A percentile compares a stretch with the other conserved stretches of the same genome.
phyloP scores from a whole-genome alignment of 1,140 invertebrate genomes.

The Listronotus oregonensis region DNA sequence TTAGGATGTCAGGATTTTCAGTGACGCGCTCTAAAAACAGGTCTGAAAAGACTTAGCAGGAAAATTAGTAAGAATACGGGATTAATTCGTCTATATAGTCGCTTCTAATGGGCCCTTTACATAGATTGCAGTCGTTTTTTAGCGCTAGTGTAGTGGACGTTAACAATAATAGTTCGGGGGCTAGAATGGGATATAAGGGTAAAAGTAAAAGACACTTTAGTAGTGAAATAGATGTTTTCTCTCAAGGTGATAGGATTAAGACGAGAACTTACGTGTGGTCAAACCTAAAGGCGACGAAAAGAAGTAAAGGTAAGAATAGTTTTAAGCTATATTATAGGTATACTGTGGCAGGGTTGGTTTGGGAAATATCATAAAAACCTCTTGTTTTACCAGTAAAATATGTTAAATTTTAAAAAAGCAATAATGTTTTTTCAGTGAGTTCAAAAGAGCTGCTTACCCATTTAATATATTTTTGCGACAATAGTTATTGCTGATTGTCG shows the following conservation, averaged over 20 bases:
- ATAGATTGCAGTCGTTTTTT: conserved; percentile 46
- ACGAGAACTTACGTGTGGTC: conserved; percentile 50
- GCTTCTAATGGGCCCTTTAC: conserved; percentile 44
- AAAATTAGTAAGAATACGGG: not conserved
- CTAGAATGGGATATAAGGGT: conserved; percentile 46
- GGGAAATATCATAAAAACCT: too few relatives aligned
- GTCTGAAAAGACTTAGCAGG: too few relatives aligned
- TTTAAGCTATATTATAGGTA: too few relatives aligned
- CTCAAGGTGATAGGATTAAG: conserved; percentile 44
- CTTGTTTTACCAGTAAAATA: too few relatives aligned
- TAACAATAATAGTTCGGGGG: conserved; percentile 44
- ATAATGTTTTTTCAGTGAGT: too few relatives aligned
- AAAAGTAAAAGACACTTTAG: conserved; percentile 48
- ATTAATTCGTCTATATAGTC: not conserved
- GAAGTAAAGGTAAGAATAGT: conserved; percentile 41
- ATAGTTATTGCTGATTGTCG: too few relatives aligned
- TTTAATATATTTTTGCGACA: too few relatives aligned
- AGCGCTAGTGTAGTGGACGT: conserved; percentile 47
- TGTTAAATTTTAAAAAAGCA: too few relatives aligned
- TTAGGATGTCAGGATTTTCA: not conserved
- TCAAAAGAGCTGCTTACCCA: too few relatives aligned
- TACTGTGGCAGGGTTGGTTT: too few relatives aligned
- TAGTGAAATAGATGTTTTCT: conserved; percentile 50
- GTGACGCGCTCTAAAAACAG: not conserved
- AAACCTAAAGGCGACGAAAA: conserved; percentile 46